Percentiles rank a stretch among this genome's conserved stretches.
phyloP scores from a whole-genome alignment of 1,140 invertebrate species.

The Eriocheir sinensis region DNA sequence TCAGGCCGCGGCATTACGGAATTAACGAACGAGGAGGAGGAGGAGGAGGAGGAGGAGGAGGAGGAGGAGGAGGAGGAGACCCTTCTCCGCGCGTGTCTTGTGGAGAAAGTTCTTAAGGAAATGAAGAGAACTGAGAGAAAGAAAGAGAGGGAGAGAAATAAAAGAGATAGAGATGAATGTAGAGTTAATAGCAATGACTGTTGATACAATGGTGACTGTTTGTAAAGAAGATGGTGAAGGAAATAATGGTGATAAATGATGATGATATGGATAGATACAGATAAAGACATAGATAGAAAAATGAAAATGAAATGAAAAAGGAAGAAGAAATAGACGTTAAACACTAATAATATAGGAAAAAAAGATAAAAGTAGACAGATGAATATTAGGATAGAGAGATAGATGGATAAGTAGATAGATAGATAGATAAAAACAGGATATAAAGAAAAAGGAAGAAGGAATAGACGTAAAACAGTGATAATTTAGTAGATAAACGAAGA shows the following conservation, averaged over 20 bases:
- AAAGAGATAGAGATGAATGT: too few relatives aligned
- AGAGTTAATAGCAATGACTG: too few relatives aligned
- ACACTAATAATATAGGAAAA: too few relatives aligned
- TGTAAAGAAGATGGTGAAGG: too few relatives aligned
- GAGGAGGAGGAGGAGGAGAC: background rate
- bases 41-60: background rate
- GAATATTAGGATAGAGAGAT: constrained; percentile 39
- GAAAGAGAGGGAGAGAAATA: constrained; percentile 7
- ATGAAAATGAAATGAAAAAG: background rate
- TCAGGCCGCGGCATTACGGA: background rate
- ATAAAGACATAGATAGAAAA: background rate
- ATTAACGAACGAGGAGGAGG: background rate
- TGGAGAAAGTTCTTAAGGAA: too few relatives aligned
- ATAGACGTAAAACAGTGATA: too few relatives aligned
- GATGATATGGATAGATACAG: too few relatives aligned
- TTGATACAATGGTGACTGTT: too few relatives aligned
- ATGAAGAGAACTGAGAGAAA: background rate
- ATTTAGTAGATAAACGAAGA: too few relatives aligned
- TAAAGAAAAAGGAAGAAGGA: background rate
- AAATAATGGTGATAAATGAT: too few relatives aligned
- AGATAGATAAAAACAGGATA: background rate
- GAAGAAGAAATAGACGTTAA: too few relatives aligned
- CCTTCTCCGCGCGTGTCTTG: too few relatives aligned
- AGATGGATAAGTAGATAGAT: constrained; percentile 19
- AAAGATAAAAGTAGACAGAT: constrained; percentile 36